Evolutionary conservation across 2,888 invertebrate species (phyloP), one percentile per base, ranked within the genome.

Genomic region (Volucella inanis): DNA sequence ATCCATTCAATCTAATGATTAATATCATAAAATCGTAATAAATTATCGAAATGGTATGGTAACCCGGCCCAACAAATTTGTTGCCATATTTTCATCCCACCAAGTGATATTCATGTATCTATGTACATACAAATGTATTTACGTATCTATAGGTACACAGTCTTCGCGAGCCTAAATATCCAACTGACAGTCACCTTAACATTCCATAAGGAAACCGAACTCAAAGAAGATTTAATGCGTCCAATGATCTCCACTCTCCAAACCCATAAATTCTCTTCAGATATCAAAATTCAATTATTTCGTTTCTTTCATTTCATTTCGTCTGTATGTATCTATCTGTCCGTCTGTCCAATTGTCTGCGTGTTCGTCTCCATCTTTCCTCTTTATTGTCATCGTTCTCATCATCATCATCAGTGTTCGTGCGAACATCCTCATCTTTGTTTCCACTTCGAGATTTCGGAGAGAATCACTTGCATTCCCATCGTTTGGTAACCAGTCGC

Each of bases 281-380:
- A 76, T 85, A 85, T 85, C 81, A 85, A 85, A 85, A 85, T 81
- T 85, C 85, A 85, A 85, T 85, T 81, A 81, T 77, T 72, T 81
- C 77, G 81, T 85, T 85, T 85, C 81, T 68, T 81, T 81, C 49
- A 76, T 81, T 81, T 47, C 67, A 68, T 62, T 85, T 59, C 70
- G 57, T 79, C 47, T 64, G 52, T 70, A 59, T 41, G n/a, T 14
- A 39, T 59, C 61, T 11, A 43, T 39, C 39, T 8, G 47, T 70
- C 45, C 45, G 31, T 57, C 55, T 62, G 54, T 65, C 45, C 18
- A 57, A 3, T 38, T 54, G 45, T 43, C 75, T 67, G 52, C 8
- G 11, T 6, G 12, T 14, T 11, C 31, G 3, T 38, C 12, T 3
- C 12, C 49, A 9, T 39, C 8, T 2, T 31, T n/a, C 22, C 9